Conservation (phyloP, 2,113 vertebrate genomes). For the Neofelis nebulosa region DNA sequence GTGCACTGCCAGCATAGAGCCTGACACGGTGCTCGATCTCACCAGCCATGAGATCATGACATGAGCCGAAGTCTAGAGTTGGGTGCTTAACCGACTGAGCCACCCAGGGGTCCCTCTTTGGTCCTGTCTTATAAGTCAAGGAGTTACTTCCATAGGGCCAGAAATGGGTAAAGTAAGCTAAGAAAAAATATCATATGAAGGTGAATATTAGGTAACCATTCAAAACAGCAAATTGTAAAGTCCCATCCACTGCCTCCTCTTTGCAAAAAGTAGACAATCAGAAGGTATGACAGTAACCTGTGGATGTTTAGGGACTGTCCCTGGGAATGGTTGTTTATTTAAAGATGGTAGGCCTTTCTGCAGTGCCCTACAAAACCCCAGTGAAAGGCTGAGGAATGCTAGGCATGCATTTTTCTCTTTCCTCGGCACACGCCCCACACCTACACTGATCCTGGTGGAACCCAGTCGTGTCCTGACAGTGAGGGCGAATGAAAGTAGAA, state of each 20-base stretch:
- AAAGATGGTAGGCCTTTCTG: background rate
- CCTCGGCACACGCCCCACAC: background rate
- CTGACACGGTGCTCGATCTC: no score
- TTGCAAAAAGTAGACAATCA: background rate
- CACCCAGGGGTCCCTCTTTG: background rate
- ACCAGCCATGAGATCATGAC: no score
- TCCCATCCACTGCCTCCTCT: background rate
- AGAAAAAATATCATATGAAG: background rate
- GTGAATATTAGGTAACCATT: background rate
- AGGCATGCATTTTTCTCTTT: background rate
- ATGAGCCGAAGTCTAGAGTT: no score
- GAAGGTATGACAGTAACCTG: background rate
- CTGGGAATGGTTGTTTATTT: background rate
- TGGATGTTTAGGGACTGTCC: background rate
- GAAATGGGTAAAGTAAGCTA: background rate
- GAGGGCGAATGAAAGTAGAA: background rate
- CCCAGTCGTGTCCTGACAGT: background rate
- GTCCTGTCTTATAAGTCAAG: background rate
- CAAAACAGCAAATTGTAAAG: background rate
- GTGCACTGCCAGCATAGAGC: no score
- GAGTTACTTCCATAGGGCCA: background rate
- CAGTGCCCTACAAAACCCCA: background rate
- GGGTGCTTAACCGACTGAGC: no score
- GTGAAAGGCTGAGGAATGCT: background rate
- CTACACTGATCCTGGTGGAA: background rate